Evolutionary conservation across 2,797 vertebrate species (phyloP).

Genomic region (Microcaecilia unicolor): DNA sequence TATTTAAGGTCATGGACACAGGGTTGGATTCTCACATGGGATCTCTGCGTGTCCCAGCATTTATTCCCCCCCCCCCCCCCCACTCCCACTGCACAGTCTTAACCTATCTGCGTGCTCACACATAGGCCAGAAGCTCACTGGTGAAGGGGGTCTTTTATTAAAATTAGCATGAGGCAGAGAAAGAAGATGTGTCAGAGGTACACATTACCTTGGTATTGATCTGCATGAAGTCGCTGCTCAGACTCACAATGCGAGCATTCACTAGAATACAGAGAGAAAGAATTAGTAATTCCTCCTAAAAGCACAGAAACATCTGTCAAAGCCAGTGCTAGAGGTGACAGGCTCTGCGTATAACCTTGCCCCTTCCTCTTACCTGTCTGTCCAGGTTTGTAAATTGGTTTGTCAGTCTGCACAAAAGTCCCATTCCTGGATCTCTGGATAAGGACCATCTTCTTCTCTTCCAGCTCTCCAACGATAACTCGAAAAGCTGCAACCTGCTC

Average conservation of each 20-base stretch:
- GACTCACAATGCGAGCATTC: not conserved
- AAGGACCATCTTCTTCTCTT: constrained; percentile 32
- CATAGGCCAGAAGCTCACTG: too few species aligned
- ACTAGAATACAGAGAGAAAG: not conserved
- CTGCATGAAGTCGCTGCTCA: not conserved
- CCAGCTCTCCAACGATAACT: constrained; percentile 15
- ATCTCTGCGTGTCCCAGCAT: too few species aligned
- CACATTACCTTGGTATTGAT: not conserved
- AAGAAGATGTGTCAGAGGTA: too few species aligned
- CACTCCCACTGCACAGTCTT: too few species aligned
- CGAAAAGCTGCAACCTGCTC: constrained; percentile 21
- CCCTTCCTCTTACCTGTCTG: constrained; percentile 8
- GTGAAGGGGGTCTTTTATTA: too few species aligned
- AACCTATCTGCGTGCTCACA: too few species aligned
- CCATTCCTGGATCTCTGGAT: constrained; percentile 7
- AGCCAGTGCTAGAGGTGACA: not conserved
- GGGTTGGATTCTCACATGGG: too few species aligned
- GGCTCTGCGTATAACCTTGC: too few species aligned
- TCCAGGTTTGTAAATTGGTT: constrained; percentile 34
- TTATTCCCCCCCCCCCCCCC: too few species aligned
- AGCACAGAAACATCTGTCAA: not conserved
- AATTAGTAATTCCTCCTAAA: not conserved
- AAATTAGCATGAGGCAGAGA: too few species aligned
- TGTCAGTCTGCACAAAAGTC: constrained; percentile 33
- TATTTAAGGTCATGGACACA: too few species aligned